Percentiles rank a stretch among this genome's conserved stretches.
Conservation (phyloP, 2,797 vertebrate genomes). For the Linurgus olivaceus region DNA sequence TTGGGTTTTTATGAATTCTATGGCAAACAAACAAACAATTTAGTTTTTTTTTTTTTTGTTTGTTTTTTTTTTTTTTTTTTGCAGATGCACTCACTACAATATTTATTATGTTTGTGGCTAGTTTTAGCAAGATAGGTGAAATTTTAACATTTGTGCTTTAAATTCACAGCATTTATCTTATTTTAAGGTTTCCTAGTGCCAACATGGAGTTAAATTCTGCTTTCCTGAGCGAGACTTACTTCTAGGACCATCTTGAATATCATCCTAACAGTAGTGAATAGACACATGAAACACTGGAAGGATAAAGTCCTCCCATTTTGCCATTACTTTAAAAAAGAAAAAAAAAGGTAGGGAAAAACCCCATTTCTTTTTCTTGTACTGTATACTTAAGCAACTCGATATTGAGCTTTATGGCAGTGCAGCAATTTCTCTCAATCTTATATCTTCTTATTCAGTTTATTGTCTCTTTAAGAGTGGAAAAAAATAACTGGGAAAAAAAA, state of each 20-base stretch:
- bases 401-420: neutral
- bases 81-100: neutral
- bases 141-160: neutral
- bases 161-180: neutral
- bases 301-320: neutral
- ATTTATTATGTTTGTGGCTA: neutral
- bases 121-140: neutral
- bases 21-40: neutral
- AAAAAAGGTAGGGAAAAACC: rapidly evolving
- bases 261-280: neutral
- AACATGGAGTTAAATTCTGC: neutral
- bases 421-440: neutral
- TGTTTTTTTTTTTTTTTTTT: neutral
- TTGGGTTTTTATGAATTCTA: rapidly evolving
- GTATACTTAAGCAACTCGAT: neutral
- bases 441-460: neutral
- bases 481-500: neutral
- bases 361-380: neutral
- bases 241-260: neutral
- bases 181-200: neutral
- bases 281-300: neutral
- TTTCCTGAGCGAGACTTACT: neutral
- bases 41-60: neutral
- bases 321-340: neutral
- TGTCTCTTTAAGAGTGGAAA: neutral